Evolutionary conservation across 2,113 vertebrate genomes (phyloP).

Genomic region (Caranx melampygus): DNA sequence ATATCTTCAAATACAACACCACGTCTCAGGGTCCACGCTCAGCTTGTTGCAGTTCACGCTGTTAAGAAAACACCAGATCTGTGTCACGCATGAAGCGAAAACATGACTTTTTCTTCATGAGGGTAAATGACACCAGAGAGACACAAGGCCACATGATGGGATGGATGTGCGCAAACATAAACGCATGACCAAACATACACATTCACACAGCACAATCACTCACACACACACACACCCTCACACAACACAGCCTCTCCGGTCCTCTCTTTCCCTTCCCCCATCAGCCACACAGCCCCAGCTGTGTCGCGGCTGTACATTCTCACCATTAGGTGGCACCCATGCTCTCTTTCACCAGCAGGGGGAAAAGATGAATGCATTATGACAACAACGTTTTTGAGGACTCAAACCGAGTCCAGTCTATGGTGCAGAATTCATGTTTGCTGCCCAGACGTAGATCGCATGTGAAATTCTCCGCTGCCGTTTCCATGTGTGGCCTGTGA

Average conservation of each 20-base stretch:
- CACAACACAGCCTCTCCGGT: conserved; percentile 29
- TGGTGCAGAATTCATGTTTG: conserved; percentile 67
- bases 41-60: neutral
- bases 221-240: conserved; percentile 45
- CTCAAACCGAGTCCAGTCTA: conserved; percentile 56
- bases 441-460: conserved; percentile 63
- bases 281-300: conserved; percentile 53
- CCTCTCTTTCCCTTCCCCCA: conserved; percentile 56
- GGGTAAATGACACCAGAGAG: conserved; percentile 8
- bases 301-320: conserved; percentile 67
- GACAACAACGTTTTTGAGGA: conserved; percentile 76
- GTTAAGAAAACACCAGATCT: conserved; percentile 32
- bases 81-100: conserved; percentile 17
- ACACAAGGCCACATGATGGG: neutral
- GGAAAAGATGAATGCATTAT: conserved; percentile 68
- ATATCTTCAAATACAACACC: neutral
- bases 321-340: conserved; percentile 79
- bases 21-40: conserved; percentile 1
- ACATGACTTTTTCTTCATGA: neutral
- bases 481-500: conserved; percentile 25
- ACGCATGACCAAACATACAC: conserved; percentile 23
- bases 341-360: conserved; percentile 55
- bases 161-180: neutral
- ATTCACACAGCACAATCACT: conserved; percentile 16
- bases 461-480: conserved; percentile 29